A percentile compares a stretch with the other conserved stretches of the same genome.
These are phyloP conservation scores for Spondyliosoma cantharus DNA, from an alignment of 2,797 vertebrate genomes.

Conservation along the genomic window DNA sequence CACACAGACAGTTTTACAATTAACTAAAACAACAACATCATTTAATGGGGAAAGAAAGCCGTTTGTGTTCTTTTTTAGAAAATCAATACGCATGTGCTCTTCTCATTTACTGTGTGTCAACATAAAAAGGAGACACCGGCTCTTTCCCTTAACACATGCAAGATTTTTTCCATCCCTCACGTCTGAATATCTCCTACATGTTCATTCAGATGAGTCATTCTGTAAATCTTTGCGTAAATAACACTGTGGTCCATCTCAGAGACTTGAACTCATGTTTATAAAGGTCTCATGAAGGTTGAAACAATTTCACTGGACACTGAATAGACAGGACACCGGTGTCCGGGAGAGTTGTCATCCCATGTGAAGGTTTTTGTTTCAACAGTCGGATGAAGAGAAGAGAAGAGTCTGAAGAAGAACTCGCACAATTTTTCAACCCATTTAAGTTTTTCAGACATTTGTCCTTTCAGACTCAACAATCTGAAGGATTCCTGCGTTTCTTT, in stretches of 20 bases:
- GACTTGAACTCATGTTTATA: background rate
- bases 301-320: background rate
- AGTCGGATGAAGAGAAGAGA: background rate
- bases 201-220: constrained; percentile 5
- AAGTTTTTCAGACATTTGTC: constrained; percentile 15
- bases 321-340: constrained; percentile 3
- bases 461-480: constrained; percentile 16
- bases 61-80: background rate
- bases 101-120: constrained; percentile 6
- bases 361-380: constrained; percentile 21
- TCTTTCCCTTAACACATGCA: constrained; percentile 14
- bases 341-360: constrained; percentile 3
- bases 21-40: constrained; percentile 34
- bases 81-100: constrained; percentile 32
- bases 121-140: background rate
- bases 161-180: background rate
- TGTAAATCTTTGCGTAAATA: background rate
- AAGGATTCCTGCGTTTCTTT: constrained; percentile 38
- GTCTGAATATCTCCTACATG: background rate
- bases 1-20: constrained; percentile 18
- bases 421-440: constrained; percentile 24
- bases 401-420: constrained; percentile 23
- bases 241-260: background rate
- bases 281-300: constrained; percentile 5
- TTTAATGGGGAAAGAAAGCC: constrained; percentile 1